A percentile compares a stretch with the other conserved stretches of the same genome.
Evolutionary conservation across 2,797 vertebrate genomes (phyloP).

Genomic region (Spea hammondii): DNA sequence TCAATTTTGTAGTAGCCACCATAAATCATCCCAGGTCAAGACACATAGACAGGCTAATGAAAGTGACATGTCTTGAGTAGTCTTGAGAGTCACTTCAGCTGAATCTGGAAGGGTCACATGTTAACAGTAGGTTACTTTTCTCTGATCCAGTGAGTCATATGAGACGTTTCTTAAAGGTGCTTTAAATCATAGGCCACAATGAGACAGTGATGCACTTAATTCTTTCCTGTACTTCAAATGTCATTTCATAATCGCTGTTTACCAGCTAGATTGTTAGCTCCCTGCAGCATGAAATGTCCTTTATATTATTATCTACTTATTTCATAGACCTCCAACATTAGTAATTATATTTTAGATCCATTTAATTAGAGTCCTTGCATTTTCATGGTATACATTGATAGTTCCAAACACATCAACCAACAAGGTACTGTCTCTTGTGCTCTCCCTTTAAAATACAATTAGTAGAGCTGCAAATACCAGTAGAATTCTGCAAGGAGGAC

Average conservation of each 20-base stretch:
- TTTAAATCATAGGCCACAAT: neutral
- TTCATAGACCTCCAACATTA: too few relatives aligned
- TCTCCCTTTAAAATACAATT: too few relatives aligned
- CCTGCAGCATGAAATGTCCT: neutral
- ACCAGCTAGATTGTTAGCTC: neutral
- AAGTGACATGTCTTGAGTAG: constrained; percentile 61
- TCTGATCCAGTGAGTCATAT: constrained; percentile 18
- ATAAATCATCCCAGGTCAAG: constrained; percentile 79
- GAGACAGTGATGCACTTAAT: neutral
- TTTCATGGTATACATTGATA: too few relatives aligned
- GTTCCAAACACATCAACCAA: too few relatives aligned
- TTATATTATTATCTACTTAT: neutral
- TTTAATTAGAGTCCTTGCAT: too few relatives aligned
- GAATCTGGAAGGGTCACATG: constrained; percentile 64
- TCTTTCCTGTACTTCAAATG: neutral
- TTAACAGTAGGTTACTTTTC: constrained; percentile 54
- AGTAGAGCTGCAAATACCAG: too few relatives aligned
- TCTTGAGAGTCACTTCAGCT: constrained; percentile 2
- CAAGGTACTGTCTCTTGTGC: too few relatives aligned
- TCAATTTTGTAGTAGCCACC: constrained; percentile 79
- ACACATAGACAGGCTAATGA: constrained; percentile 48
- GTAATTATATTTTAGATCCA: too few relatives aligned
- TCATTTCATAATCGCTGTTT: neutral
- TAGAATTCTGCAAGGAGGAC: too few relatives aligned
- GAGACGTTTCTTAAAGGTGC: constrained; percentile 3